These are phyloP conservation scores for Trachurus trachurus DNA, from an alignment of 2,797 vertebrate species.

Conservation along the genomic window DNA sequence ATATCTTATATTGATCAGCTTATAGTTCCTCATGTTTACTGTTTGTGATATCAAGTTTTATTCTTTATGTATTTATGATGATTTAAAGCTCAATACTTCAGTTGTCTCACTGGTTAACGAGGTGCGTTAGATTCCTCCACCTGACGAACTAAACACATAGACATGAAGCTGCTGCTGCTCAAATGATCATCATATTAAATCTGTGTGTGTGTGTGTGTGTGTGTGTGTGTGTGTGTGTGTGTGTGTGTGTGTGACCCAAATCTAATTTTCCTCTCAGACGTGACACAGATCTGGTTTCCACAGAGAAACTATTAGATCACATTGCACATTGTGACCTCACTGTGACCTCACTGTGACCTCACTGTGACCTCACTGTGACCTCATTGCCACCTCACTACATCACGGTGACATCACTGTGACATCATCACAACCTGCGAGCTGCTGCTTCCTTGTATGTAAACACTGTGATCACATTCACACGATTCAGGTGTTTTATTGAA, in stretches of 20 bases:
- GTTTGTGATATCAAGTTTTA: too few relatives aligned
- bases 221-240: slow-evolving; percentile 2
- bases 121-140: too few relatives aligned
- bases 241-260: slow-evolving; percentile 40
- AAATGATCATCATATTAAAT: not conserved
- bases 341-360: not conserved
- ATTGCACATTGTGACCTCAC: not conserved
- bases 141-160: too few relatives aligned
- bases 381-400: not conserved
- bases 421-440: not conserved
- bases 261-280: slow-evolving; percentile 10
- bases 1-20: too few relatives aligned
- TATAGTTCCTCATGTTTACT: too few relatives aligned
- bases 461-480: too few relatives aligned
- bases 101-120: too few relatives aligned
- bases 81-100: too few relatives aligned
- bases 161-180: too few relatives aligned
- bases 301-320: not conserved
- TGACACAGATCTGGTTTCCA: slow-evolving; percentile 33
- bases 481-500: too few relatives aligned
- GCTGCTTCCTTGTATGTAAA: not conserved
- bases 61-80: too few relatives aligned
- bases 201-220: slow-evolving; percentile 14
- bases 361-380: not conserved
- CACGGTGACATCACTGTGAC: not conserved